Evolutionary conservation across 2,113 vertebrate species (phyloP).

Genomic region (Ascaphus truei): DNA sequence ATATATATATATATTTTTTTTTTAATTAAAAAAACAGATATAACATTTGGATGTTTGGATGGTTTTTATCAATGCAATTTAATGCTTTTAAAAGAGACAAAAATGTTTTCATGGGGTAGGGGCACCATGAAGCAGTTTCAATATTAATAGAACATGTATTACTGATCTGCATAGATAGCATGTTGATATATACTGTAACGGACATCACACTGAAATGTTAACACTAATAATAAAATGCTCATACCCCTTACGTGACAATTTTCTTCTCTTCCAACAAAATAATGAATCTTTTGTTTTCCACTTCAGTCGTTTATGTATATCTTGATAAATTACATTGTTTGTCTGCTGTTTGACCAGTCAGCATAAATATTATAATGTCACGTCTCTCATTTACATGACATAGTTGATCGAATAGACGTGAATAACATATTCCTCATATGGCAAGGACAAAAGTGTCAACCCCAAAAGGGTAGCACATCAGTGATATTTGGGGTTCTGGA

Average conservation of each 20-base stretch:
- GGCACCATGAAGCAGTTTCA: not conserved
- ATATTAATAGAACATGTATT: not conserved
- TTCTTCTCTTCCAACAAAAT: constrained; percentile 18
- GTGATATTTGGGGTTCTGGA: too few species aligned
- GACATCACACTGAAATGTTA: not conserved
- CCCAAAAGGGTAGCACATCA: too few species aligned
- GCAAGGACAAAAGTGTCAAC: constrained; percentile 13
- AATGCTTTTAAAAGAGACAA: too few species aligned
- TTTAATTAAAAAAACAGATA: too few species aligned
- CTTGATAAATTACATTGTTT: constrained; percentile 28
- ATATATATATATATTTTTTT: too few species aligned
- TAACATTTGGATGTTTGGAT: too few species aligned
- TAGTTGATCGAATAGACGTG: constrained; percentile 15
- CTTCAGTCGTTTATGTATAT: constrained; percentile 20
- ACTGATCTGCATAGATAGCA: not conserved
- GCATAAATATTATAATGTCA: constrained; percentile 28
- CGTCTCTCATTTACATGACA: constrained; percentile 27
- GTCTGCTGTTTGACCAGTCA: constrained; percentile 27
- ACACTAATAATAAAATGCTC: constrained; percentile 1
- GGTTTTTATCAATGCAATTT: too few species aligned
- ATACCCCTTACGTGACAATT: constrained; percentile 11
- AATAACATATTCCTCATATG: constrained; percentile 16
- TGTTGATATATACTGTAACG: constrained; percentile 6
- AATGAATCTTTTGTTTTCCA: constrained; percentile 21
- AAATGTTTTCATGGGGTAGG: too few species aligned